Evolutionary conservation across 2,888 invertebrate genomes (phyloP).

Genomic region (Enchytraeus crypticus): DNA sequence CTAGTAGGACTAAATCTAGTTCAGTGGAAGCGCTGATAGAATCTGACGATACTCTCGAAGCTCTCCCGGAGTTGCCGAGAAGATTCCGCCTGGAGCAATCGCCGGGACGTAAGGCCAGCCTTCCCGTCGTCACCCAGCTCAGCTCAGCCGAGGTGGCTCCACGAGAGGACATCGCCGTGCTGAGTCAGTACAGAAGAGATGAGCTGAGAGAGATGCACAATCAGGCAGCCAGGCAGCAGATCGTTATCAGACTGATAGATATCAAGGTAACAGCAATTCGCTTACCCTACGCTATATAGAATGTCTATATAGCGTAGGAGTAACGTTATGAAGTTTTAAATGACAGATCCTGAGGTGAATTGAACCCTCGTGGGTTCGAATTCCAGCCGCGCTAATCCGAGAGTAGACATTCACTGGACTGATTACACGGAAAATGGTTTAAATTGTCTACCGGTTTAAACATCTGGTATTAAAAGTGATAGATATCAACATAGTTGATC

Average conservation of each 20-base stretch:
- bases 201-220: conserved; percentile 83
- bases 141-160: conserved; percentile 90
- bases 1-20: not conserved
- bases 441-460: too few species aligned
- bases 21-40: not conserved
- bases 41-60: not conserved
- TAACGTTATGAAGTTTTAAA: too few species aligned
- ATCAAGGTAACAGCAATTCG: conserved; percentile 47
- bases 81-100: conserved; percentile 2
- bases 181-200: conserved; percentile 87
- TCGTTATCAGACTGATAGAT: conserved; percentile 44
- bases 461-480: too few species aligned
- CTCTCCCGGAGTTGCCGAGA: not conserved
- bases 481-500: too few species aligned
- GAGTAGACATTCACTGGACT: too few species aligned
- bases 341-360: too few species aligned
- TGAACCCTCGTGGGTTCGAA: too few species aligned
- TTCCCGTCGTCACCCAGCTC: conserved; percentile 75
- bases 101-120: conserved; percentile 53
- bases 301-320: too few species aligned
- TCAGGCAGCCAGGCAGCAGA: conserved; percentile 43
- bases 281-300: too few species aligned
- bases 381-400: too few species aligned
- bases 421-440: too few species aligned
- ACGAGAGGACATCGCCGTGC: conserved; percentile 83